These are phyloP conservation scores for Catharus bicknelli DNA, from an alignment of 2,113 vertebrate genomes.

Conservation along the genomic window DNA sequence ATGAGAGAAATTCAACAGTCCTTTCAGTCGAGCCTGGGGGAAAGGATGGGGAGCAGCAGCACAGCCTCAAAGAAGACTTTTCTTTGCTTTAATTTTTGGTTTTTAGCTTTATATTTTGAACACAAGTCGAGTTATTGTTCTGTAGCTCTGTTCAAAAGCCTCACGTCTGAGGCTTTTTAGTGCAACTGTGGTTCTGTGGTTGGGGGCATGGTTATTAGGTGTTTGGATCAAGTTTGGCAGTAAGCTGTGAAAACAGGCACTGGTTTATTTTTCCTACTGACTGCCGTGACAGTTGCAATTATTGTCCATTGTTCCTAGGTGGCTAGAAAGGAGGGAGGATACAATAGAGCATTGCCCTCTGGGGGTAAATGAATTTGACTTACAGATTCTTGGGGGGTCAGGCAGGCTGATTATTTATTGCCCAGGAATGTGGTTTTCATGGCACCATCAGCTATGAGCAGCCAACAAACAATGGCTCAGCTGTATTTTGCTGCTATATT, in stretches of 20 bases:
- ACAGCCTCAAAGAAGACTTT: slow-evolving; percentile 76
- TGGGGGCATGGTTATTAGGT: slow-evolving; percentile 70
- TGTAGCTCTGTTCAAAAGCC: slow-evolving; percentile 72
- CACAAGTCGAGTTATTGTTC: slow-evolving; percentile 86
- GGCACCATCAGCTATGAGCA: slow-evolving; percentile 50
- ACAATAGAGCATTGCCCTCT: slow-evolving; percentile 72
- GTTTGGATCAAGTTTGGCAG: slow-evolving; percentile 78
- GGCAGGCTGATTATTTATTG: slow-evolving; percentile 65
- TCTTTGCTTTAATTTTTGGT: slow-evolving; percentile 80
- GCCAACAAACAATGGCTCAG: slow-evolving; percentile 61
- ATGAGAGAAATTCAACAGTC: slow-evolving; percentile 54
- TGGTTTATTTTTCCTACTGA: slow-evolving; percentile 84
- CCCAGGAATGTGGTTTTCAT: slow-evolving; percentile 83
- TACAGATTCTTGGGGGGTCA: slow-evolving; percentile 83
- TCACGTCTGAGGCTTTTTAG: slow-evolving; percentile 71
- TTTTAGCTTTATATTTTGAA: slow-evolving; percentile 80
- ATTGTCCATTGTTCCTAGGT: slow-evolving; percentile 90
- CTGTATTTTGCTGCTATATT: slow-evolving; percentile 60
- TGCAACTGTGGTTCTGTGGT: slow-evolving; percentile 39
- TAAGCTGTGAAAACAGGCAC: slow-evolving; percentile 81
- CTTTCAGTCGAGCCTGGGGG: slow-evolving; percentile 66
- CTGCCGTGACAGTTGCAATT: slow-evolving; percentile 87
- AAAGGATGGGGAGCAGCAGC: slow-evolving; percentile 50
- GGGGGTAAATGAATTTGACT: slow-evolving; percentile 85
- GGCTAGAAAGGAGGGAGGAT: slow-evolving; percentile 62